Conservation (phyloP, 2,888 invertebrate species). For the Cylloceria caligata region DNA sequence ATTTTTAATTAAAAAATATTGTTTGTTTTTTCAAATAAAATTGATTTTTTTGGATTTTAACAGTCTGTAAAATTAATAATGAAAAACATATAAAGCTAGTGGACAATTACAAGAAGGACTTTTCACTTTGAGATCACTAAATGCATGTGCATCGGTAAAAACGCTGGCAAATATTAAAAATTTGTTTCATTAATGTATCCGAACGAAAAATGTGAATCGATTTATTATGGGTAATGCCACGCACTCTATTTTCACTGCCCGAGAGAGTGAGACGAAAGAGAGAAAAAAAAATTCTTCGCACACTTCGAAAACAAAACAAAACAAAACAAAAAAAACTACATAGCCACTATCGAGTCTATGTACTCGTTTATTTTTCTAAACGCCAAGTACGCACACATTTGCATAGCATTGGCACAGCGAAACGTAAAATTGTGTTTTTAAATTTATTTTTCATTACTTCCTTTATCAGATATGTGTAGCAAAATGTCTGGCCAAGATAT, state of each 20-base stretch:
- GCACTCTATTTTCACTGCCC: conserved; percentile 63
- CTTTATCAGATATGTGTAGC: too few species aligned
- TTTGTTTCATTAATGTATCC: conserved; percentile 31
- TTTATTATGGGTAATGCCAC: conserved; percentile 31
- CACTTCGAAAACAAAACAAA: conserved; percentile 18
- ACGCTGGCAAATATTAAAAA: not conserved
- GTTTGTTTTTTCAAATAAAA: too few species aligned
- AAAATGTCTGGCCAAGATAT: not conserved
- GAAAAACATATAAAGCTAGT: not conserved
- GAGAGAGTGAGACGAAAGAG: conserved; percentile 42
- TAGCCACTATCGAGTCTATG: conserved; percentile 10
- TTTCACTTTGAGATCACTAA: conserved; percentile 9
- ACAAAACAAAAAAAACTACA: conserved; percentile 9
- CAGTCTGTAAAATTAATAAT: not conserved
- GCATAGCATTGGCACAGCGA: conserved; percentile 26
- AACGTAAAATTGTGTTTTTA: not conserved
- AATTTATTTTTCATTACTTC: not conserved
- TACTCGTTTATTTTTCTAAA: conserved; percentile 41
- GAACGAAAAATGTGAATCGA: conserved; percentile 17
- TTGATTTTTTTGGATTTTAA: not conserved
- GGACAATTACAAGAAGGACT: not conserved
- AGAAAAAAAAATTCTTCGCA: conserved; percentile 35
- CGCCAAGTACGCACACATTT: conserved; percentile 27
- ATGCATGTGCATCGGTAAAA: not conserved
- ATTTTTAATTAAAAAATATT: not conserved